These are phyloP conservation scores for Lutraria rhynchaena DNA, from an alignment of 1,140 invertebrate species.

Conservation along the genomic window DNA sequence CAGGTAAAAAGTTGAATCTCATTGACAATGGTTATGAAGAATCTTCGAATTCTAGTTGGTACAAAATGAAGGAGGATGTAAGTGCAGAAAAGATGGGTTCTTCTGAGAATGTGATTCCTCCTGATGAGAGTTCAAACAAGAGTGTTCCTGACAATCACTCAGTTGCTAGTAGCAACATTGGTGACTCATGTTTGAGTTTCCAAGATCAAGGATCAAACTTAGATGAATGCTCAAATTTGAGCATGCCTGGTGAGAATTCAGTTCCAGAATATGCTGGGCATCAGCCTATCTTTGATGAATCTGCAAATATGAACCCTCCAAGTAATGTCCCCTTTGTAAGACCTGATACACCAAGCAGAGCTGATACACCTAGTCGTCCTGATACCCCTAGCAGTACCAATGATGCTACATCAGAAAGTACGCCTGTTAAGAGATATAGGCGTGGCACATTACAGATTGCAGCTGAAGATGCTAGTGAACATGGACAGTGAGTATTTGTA, in stretches of 20 bases:
- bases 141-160: slow-evolving; percentile 36
- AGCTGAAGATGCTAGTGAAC: slow-evolving; percentile 58
- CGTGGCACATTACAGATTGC: slow-evolving; percentile 55
- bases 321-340: slow-evolving; percentile 35
- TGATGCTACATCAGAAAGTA: slow-evolving; percentile 33
- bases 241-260: slow-evolving; percentile 29
- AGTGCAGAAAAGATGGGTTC: slow-evolving; percentile 12
- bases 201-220: slow-evolving; percentile 42
- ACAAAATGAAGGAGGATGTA: slow-evolving; percentile 25
- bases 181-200: slow-evolving; percentile 43
- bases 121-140: slow-evolving; percentile 40
- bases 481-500: slow-evolving; percentile 53
- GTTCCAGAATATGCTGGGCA: slow-evolving; percentile 17
- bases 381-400: slow-evolving; percentile 32
- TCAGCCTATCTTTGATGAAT: slow-evolving; percentile 49
- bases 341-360: slow-evolving; percentile 49
- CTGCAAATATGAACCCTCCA: slow-evolving; percentile 55
- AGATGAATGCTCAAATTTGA: slow-evolving; percentile 36
- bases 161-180: slow-evolving; percentile 32
- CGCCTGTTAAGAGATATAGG: slow-evolving; percentile 36
- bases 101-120: background rate
- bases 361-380: slow-evolving; percentile 16
- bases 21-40: slow-evolving; percentile 9
- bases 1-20: background rate
- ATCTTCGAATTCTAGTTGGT: slow-evolving; percentile 50